Percentiles rank a stretch among this genome's conserved stretches.
These are phyloP conservation scores for Pardosa pseudoannulata DNA, from an alignment of 2,888 invertebrate genomes.

Conservation along the genomic window DNA sequence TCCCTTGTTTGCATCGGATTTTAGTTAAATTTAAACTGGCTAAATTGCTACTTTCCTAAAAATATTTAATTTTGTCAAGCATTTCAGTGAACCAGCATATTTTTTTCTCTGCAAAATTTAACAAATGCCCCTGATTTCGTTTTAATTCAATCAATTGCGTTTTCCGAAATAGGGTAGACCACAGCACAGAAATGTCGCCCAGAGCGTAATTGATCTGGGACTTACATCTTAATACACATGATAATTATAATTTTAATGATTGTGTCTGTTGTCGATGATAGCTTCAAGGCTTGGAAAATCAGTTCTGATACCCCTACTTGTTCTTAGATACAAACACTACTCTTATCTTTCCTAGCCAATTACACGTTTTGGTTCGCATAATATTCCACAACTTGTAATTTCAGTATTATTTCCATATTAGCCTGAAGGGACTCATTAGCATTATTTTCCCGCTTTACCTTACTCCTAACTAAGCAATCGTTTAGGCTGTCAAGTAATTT, in stretches of 20 bases:
- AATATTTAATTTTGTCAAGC: background rate
- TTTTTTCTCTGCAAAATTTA: background rate
- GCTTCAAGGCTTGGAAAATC: background rate
- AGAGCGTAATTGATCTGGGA: background rate
- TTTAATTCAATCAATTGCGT: background rate
- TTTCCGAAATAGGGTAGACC: background rate
- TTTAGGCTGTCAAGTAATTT: slow-evolving; percentile 18
- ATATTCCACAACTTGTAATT: slow-evolving; percentile 21
- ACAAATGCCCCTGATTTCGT: background rate
- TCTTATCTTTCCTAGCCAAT: slow-evolving; percentile 34
- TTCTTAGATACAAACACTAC: slow-evolving; percentile 21
- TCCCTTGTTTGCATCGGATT: too few species aligned
- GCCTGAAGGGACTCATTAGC: slow-evolving; percentile 40
- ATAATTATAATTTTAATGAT: slow-evolving; percentile 35
- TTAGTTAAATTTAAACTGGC: too few species aligned
- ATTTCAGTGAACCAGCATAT: background rate
- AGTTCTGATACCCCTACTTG: slow-evolving; percentile 19
- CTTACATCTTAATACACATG: slow-evolving; percentile 8
- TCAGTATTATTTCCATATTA: slow-evolving; percentile 55
- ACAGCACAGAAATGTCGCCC: background rate
- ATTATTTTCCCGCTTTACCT: slow-evolving; percentile 28
- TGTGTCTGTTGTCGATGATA: slow-evolving; percentile 10
- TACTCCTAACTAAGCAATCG: slow-evolving; percentile 22
- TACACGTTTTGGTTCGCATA: slow-evolving; percentile 7
- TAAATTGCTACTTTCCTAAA: too few species aligned